Percentiles rank a stretch among this genome's conserved stretches.
phyloP scores from a whole-genome alignment of 2,888 invertebrate genomes.

The Aleiodes alternator region DNA sequence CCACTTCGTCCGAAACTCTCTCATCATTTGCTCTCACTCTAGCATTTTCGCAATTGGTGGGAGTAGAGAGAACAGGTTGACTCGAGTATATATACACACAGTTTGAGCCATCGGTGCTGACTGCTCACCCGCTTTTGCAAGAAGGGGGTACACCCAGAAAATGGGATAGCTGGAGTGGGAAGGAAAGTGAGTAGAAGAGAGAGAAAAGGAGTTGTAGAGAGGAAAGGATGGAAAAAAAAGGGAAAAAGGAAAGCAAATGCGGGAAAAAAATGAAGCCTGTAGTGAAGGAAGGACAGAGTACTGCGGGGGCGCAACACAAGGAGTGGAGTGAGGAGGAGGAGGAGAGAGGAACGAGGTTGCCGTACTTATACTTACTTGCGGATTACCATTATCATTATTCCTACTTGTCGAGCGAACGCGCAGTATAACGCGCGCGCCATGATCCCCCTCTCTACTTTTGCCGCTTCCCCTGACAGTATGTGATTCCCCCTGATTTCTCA shows the following conservation, averaged over 20 bases:
- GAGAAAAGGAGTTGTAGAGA: constrained; percentile 28
- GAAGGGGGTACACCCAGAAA: constrained; percentile 34
- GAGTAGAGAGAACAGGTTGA: constrained; percentile 68
- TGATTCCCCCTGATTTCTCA: constrained; percentile 22
- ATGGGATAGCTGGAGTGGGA: constrained; percentile 44
- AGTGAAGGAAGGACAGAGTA: constrained; percentile 48
- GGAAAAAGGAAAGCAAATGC: constrained; percentile 26
- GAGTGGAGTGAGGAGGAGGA: constrained; percentile 53
- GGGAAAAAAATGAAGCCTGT: constrained; percentile 32
- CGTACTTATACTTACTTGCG: constrained; percentile 68
- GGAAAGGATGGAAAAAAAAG: constrained; percentile 11
- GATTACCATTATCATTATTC: constrained; percentile 71
- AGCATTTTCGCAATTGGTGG: constrained; percentile 57
- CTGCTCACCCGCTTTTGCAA: constrained; percentile 29
- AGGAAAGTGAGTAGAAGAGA: constrained; percentile 40
- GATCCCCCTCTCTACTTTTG: constrained; percentile 15
- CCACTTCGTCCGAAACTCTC: constrained; percentile 36
- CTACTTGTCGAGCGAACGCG: constrained; percentile 52
- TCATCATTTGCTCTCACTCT: constrained; percentile 49
- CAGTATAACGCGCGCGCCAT: constrained; percentile 33
- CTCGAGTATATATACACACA: constrained; percentile 65
- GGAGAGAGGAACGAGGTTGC: constrained; percentile 63
- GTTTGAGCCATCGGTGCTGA: constrained; percentile 28
- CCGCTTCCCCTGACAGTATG: constrained; percentile 7
- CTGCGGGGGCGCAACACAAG: constrained; percentile 41